These are phyloP conservation scores for Crocuta crocuta DNA, from an alignment of 2,113 vertebrate genomes.

Conservation along the genomic window DNA sequence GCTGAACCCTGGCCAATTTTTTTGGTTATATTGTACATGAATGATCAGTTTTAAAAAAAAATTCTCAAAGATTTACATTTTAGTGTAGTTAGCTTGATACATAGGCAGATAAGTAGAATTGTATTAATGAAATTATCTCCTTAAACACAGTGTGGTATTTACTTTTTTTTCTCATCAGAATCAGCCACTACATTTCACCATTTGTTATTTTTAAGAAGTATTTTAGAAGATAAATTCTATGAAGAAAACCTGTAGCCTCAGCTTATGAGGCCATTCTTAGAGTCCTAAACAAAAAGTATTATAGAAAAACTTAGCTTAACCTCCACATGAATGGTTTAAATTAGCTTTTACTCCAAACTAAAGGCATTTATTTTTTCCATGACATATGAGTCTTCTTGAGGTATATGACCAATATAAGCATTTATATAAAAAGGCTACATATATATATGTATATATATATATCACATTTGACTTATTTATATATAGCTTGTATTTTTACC, in stretches of 20 bases:
- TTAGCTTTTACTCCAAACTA: neutral
- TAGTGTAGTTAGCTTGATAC: neutral
- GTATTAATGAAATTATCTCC: neutral
- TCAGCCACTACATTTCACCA: neutral
- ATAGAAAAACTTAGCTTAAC: neutral
- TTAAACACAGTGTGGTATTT: neutral
- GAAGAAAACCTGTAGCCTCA: neutral
- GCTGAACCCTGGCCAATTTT: neutral
- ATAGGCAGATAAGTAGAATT: neutral
- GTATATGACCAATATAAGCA: neutral
- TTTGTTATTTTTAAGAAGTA: neutral
- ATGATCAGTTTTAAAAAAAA: neutral
- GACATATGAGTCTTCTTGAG: neutral
- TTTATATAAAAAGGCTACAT: neutral
- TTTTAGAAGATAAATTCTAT: neutral
- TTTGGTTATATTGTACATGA: neutral
- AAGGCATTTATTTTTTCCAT: neutral
- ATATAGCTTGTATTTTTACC: conserved; percentile 4
- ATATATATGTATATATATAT: neutral
- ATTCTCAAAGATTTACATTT: neutral
- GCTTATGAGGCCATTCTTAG: neutral
- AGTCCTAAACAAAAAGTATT: neutral
- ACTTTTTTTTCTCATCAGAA: neutral
- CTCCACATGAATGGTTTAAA: conserved; percentile 31
- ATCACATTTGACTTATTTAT: neutral